These are phyloP conservation scores for Characodon lateralis DNA, from an alignment of 2,797 vertebrate genomes.

Conservation along the genomic window DNA sequence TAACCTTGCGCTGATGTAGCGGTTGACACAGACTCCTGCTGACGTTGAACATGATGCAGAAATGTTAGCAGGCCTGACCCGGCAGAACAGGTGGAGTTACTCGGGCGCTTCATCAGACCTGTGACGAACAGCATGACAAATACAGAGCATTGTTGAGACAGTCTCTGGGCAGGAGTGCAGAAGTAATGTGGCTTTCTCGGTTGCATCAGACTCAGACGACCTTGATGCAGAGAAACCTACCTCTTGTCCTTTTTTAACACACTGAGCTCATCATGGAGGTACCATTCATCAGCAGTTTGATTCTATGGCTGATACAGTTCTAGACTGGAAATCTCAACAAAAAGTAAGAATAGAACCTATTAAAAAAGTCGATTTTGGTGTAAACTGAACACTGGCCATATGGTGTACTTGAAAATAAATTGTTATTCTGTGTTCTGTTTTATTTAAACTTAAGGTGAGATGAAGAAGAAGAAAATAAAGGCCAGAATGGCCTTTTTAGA, in stretches of 20 bases:
- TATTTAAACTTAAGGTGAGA: neutral
- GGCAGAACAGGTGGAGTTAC: neutral
- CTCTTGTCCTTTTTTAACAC: no score
- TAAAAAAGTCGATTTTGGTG: neutral
- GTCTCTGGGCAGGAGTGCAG: neutral
- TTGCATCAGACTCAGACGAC: neutral
- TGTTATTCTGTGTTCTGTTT: neutral
- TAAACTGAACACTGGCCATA: neutral
- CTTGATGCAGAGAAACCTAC: neutral
- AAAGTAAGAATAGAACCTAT: neutral
- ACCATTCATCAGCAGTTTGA: neutral
- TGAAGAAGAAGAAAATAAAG: no score
- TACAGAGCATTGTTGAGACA: neutral
- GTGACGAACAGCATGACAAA: neutral
- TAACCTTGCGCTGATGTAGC: neutral
- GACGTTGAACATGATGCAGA: neutral
- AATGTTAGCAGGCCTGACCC: constrained; percentile 5
- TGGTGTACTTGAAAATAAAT: no score
- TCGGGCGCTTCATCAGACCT: neutral
- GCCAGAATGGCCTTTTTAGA: no score
- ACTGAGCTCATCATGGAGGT: neutral
- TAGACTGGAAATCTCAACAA: constrained; percentile 1
- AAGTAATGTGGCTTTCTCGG: neutral
- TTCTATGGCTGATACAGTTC: neutral
- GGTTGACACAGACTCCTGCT: neutral